Evolutionary conservation across 2,113 vertebrate species (phyloP).

Genomic region (Caracal caracal): DNA sequence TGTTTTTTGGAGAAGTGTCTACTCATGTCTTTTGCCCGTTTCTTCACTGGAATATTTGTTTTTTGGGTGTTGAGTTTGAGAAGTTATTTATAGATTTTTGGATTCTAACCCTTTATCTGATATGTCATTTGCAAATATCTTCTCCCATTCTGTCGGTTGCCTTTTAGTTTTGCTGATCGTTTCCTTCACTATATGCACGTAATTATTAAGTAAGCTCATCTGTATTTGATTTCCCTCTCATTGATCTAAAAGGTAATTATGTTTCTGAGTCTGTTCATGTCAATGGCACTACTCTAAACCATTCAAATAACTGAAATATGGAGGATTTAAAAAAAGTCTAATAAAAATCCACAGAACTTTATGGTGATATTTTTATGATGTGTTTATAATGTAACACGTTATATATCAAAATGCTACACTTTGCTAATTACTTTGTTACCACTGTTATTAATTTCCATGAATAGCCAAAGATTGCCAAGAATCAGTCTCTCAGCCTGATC

Average conservation of each 20-base stretch:
- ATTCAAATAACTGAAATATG: slow-evolving; percentile 48
- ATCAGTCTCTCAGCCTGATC: slow-evolving; percentile 65
- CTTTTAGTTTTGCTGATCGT: too few relatives aligned
- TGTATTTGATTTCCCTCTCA: slow-evolving; percentile 71
- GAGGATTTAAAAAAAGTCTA: slow-evolving; percentile 31
- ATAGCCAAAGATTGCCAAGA: slow-evolving; percentile 72
- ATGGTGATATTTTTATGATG: slow-evolving; percentile 61
- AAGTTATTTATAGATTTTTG: too few relatives aligned
- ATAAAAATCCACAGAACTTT: slow-evolving; percentile 62
- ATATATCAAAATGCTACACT: neutral
- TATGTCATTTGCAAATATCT: too few relatives aligned
- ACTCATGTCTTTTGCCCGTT: too few relatives aligned
- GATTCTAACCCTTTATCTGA: too few relatives aligned
- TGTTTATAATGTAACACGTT: slow-evolving; percentile 67
- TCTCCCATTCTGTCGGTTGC: too few relatives aligned
- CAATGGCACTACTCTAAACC: slow-evolving; percentile 34
- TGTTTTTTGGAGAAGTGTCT: too few relatives aligned
- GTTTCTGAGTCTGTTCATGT: neutral
- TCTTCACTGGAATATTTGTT: too few relatives aligned
- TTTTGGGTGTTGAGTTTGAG: too few relatives aligned
- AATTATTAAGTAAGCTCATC: slow-evolving; percentile 59
- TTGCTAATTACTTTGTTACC: slow-evolving; percentile 72
- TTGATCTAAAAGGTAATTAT: slow-evolving; percentile 56
- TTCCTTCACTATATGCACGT: neutral
- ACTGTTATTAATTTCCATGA: slow-evolving; percentile 65